Conservation (phyloP, 2,113 vertebrate species). For the Syngnathoides biaculeatus region DNA sequence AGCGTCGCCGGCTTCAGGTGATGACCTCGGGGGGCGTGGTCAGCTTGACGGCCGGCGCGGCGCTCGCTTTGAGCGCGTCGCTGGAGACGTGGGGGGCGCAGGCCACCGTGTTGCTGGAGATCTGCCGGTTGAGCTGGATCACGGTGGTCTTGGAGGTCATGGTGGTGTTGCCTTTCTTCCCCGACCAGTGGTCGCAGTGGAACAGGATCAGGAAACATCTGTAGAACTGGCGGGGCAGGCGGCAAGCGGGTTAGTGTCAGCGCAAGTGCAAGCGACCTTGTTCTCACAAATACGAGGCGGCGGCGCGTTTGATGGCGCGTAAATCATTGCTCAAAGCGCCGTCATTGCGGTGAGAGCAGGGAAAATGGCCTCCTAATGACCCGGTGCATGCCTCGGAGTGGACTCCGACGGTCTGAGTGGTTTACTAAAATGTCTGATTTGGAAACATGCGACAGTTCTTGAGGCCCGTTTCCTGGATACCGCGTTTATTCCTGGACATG, state of each 20-base stretch:
- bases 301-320: slow-evolving; percentile 5
- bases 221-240: slow-evolving; percentile 71
- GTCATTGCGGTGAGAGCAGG: slow-evolving; percentile 7
- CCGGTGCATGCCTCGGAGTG: not conserved
- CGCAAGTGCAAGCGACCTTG: not conserved
- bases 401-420: not conserved
- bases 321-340: slow-evolving; percentile 28
- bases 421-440: slow-evolving; percentile 11
- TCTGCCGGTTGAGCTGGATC: slow-evolving; percentile 68
- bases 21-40: slow-evolving; percentile 20
- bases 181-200: slow-evolving; percentile 57
- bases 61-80: slow-evolving; percentile 25
- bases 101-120: slow-evolving; percentile 61
- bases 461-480: not conserved
- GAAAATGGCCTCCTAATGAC: slow-evolving; percentile 5
- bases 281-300: not conserved
- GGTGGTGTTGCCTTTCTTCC: slow-evolving; percentile 47
- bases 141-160: slow-evolving; percentile 68
- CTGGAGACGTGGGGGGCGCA: slow-evolving; percentile 54
- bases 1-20: slow-evolving; percentile 10
- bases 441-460: not conserved
- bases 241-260: not conserved
- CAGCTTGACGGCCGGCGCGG: slow-evolving; percentile 19
- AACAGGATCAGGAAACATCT: slow-evolving; percentile 79
- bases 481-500: not conserved